Conservation (phyloP, 35 echinoderm and acorn worm species). For the Chiridota heheva region DNA sequence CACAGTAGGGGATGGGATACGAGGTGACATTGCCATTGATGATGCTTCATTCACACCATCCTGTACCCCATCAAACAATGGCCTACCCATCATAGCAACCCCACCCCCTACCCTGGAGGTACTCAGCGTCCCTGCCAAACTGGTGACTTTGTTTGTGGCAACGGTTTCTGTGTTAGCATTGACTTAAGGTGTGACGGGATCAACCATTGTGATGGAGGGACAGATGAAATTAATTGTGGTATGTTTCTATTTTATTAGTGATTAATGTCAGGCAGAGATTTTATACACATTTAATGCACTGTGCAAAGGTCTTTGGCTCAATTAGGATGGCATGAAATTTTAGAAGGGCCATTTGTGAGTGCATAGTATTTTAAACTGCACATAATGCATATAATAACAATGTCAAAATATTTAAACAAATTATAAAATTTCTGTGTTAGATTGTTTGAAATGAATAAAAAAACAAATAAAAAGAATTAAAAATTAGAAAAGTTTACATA, state of each 20-base stretch:
- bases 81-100: slow-evolving; percentile 25
- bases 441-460: too few species aligned
- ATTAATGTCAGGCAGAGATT: background rate
- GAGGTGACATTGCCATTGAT: slow-evolving; percentile 90
- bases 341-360: too few species aligned
- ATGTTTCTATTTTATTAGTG: background rate
- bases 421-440: too few species aligned
- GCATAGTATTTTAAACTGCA: too few species aligned
- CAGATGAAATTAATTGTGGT: slow-evolving; percentile 76
- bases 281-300: too few species aligned
- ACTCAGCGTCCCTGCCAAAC: slow-evolving; percentile 46
- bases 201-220: slow-evolving; percentile 40
- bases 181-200: slow-evolving; percentile 55
- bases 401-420: too few species aligned
- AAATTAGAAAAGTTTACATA: too few species aligned
- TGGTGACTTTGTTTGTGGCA: slow-evolving; percentile 60
- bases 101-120: slow-evolving; percentile 17
- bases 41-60: slow-evolving; percentile 78
- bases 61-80: slow-evolving; percentile 28
- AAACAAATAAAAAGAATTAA: too few species aligned
- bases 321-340: too few species aligned
- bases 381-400: too few species aligned
- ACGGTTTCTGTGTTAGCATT: slow-evolving; percentile 51
- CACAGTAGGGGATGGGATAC: slow-evolving; percentile 46
- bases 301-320: too few species aligned